phyloP scores from a whole-genome alignment of 2,888 invertebrate species.

The Mimas tiliae region DNA sequence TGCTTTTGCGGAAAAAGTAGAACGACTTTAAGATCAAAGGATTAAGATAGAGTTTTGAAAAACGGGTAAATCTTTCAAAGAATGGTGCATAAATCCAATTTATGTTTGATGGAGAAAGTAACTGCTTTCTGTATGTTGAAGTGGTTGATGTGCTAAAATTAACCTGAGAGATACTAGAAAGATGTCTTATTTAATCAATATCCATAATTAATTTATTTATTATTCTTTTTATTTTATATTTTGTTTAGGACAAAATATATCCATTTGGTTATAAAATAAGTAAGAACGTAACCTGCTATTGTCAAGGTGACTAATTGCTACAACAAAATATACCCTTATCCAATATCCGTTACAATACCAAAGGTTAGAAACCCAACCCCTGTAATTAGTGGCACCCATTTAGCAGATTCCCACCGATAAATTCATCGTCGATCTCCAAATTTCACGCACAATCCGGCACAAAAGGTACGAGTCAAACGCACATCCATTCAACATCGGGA shows the following conservation, averaged over 20 bases:
- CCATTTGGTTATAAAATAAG: too few relatives aligned
- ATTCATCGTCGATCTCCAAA: slow-evolving; percentile 72
- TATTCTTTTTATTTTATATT: too few relatives aligned
- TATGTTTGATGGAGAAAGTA: slow-evolving; percentile 64
- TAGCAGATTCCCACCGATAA: slow-evolving; percentile 61
- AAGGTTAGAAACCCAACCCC: slow-evolving; percentile 44
- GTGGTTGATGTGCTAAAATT: slow-evolving; percentile 27
- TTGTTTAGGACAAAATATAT: too few relatives aligned
- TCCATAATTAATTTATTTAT: neutral
- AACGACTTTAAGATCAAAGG: slow-evolving; percentile 36
- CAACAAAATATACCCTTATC: slow-evolving; percentile 13
- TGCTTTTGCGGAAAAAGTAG: slow-evolving; percentile 12
- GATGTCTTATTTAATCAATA: neutral
- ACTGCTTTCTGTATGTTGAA: slow-evolving; percentile 55
- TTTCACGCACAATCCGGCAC: slow-evolving; percentile 79
- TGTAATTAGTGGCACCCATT: slow-evolving; percentile 70
- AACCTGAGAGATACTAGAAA: neutral
- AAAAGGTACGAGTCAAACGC: slow-evolving; percentile 79
- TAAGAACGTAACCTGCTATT: neutral
- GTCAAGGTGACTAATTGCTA: neutral
- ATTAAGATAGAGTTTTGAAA: slow-evolving; percentile 42
- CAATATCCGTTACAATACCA: slow-evolving; percentile 32
- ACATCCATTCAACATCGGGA: slow-evolving; percentile 66
- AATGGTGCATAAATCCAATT: slow-evolving; percentile 54
- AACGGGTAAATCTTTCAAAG: neutral